Evolutionary conservation across 2,888 invertebrate species (phyloP), one percentile per base, ranked within the genome.

Genomic region (Hyles lineata): DNA sequence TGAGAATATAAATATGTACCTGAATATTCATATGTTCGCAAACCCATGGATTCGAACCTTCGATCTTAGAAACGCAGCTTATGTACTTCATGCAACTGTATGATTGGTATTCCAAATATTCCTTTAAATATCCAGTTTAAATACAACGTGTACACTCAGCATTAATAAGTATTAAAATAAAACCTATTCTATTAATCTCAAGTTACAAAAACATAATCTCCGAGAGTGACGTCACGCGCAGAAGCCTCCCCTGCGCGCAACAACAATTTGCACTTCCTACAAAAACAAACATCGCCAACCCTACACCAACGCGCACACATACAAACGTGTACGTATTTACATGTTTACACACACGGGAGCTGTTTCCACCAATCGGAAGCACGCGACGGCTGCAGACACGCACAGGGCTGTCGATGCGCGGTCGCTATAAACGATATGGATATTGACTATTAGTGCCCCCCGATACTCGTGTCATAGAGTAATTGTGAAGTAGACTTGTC

Each of bases 391-490:
- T 9, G 11, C 63, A 43, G 15, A 67, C 55, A n/a, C 7, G 55
- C 8, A 55, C 17, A 67, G 67, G 67, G 67, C 23, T 67, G 43
- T 50, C 67, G 23, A 55, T 55, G 17, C 23, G 23, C 58, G 60
- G 58, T 15, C 21, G 1, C 35, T 32, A 32, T 59, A 17, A 58
- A 58, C 17, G 55, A 55, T 70, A 32, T 70, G 23, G 32, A 60
- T 59, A 35, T 70, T 70, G 35, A 70, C 67, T 50, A 67, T 67
- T 67, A 67, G 67, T 17, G 67, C 17, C 23, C 43, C 23, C 15
- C 7, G 50, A 23, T 63, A 63, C 35, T 50, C 21, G 43, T 63
- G 5, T 67, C 67, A 67, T 50, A 67, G 67, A 67, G n/a, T 50
- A 67, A 50, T 17, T 15, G 35, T 9, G 7, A 5, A 17, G 23